A percentile compares a stretch with the other conserved stretches of the same genome.
These are phyloP conservation scores for Drosophila subobscura DNA, from an alignment of 1,140 invertebrate genomes.

Conservation along the genomic window DNA sequence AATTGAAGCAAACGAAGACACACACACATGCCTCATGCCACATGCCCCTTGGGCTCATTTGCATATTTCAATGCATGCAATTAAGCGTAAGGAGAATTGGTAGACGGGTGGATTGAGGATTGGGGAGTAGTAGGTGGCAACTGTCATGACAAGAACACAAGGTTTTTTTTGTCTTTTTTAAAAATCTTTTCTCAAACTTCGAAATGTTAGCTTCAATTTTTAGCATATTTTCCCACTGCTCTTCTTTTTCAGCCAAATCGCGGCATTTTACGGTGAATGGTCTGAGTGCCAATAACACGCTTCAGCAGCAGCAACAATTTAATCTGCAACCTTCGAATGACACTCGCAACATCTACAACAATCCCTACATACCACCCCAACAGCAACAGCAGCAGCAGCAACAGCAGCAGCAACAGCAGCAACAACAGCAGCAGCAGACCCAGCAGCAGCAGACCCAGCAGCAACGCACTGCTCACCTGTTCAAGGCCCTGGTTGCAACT, in stretches of 20 bases:
- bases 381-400: constrained; percentile 51
- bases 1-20: constrained; percentile 63
- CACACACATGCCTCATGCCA: not conserved
- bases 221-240: constrained; percentile 9
- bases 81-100: constrained; percentile 51
- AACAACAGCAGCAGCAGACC: constrained; percentile 51
- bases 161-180: constrained; percentile 33
- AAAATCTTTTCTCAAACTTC: not conserved
- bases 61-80: constrained; percentile 82
- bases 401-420: constrained; percentile 51
- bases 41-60: constrained; percentile 47
- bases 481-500: constrained; percentile 65
- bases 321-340: constrained; percentile 71
- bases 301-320: constrained; percentile 63
- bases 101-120: not conserved
- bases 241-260: constrained; percentile 71
- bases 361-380: constrained; percentile 64
- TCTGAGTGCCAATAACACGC: constrained; percentile 77
- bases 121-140: constrained; percentile 14
- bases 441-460: constrained; percentile 45
- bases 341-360: constrained; percentile 79
- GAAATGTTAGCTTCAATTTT: not conserved
- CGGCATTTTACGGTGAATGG: constrained; percentile 82
- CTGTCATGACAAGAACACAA: constrained; percentile 55
- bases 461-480: constrained; percentile 70